Base-by-base conservation (phyloP, 2,888 invertebrate genomes). In the Petrolisthes cinctipes region DNA sequence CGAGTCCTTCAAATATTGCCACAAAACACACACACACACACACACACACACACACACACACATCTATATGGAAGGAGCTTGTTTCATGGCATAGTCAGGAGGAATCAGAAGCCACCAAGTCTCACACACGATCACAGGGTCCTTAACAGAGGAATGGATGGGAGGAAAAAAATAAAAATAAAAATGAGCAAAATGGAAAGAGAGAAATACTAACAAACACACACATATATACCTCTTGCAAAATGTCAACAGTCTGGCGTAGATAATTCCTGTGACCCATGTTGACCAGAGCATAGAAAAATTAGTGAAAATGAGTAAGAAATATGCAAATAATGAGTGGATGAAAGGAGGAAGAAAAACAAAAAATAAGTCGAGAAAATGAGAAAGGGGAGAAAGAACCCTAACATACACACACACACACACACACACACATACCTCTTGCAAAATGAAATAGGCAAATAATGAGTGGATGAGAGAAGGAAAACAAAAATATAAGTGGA, bases 241-340 rank as follows among this genome's bases (percentile, higher is more conserved):
- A 71, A 14, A 90, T 81, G 4, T 82, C 54, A 14, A 90, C 78
- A 56, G 90, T 89, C 37, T 87, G 56, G 9, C 82, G 54, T 9
- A 87, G 85, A 54, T 90, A 89, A 53, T 88, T 88, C 37, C 82
- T 81, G 66, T 90, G 90, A 4, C 89, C 90, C 86, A 90, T 89
- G 75, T 86, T 23, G 17, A 89, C 82, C 51, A 88, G 82, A 1
- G 90, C 90, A n/a, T 9, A 73, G 9, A 37, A 4, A 20, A 37
- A 73, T 73, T 17, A 73, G 11, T 17, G 20, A 73, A 73, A 23
- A 73, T 23, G 5, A 73, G 37, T n/a, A n/a, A n/a, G n/a, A n/a
- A n/a, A n/a, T n/a, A n/a, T n/a, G n/a, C n/a, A n/a, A n/a, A n/a
- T n/a, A 68, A 68, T 20, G 0, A 14, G n/a, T 76, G 37, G 76